Evolutionary conservation across 2,797 vertebrate genomes (phyloP), one percentile per base, ranked within the genome.

Genomic region (Coregonus sp.): DNA sequence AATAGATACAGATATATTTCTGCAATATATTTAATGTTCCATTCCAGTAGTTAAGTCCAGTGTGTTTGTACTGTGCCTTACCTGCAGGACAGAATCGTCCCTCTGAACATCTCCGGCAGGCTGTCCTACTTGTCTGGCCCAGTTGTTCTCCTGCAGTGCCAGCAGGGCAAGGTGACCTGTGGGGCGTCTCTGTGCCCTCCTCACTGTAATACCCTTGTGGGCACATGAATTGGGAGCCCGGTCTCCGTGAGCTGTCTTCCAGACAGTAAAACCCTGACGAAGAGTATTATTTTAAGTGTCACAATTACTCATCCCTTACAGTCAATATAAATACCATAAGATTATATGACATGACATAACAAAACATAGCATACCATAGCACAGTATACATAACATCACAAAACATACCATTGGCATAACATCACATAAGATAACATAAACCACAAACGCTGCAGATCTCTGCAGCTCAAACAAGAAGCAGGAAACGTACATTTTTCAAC

Each of bases 161-260:
- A 80, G 90, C 87, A 29, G 94, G 95, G 78, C 95, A 96, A 86
- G 95, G 95, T 89, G 92, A 95, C 81, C 94, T 94, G 35, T 95
- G 91, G 47, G 92, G 94, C 76, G 89, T 91, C 76, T 89, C 88
- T 0, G 94, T 96, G 86, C 95, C 95, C 89, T 94, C 93, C 82
- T 95, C 94, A 86, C 95, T 96, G 86, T 95, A 96, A 91, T 94
- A 95, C 80, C 95, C 95, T 82, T 86, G 92, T 81, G 93, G 94
- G 85, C 95, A 96, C 78, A 96, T 82, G 84, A 93, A 94, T 88
- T 94, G 91, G 71, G 94, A 91, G 87, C 86, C 86, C 14, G 95
- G 95, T 76, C 90, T 92, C 75, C 83, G 85, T 52, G 93, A 84
- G 77, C 90, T 94, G 81, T 94, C 95, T 92, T 95, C 95, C 83